Conservation (phyloP, 1,140 invertebrate species). For the Pseudomyrmex gracilis region DNA sequence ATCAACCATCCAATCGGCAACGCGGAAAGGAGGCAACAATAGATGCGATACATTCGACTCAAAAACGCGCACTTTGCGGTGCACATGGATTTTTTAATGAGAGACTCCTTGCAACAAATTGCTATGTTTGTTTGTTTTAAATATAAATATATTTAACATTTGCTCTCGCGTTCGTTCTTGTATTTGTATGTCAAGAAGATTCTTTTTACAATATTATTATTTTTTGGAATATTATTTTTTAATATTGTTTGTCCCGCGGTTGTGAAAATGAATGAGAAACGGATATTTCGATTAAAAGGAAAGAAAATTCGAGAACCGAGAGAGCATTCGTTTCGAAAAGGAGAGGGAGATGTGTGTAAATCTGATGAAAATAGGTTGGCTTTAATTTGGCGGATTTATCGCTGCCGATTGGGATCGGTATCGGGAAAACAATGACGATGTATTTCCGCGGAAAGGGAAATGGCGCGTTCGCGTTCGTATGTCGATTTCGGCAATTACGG, state of each 20-base stretch:
- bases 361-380: constrained; percentile 36
- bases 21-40: no score
- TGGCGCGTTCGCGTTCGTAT: constrained; percentile 7
- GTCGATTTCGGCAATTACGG: constrained; percentile 41
- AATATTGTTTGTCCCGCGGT: neutral
- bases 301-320: neutral
- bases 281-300: constrained; percentile 21
- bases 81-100: no score
- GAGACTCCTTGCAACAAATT: no score
- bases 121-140: no score
- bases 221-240: constrained; percentile 22
- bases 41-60: no score
- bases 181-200: no score
- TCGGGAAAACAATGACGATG: constrained; percentile 20
- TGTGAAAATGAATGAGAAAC: neutral
- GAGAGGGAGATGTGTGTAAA: neutral
- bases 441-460: constrained; percentile 43
- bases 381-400: constrained; percentile 43
- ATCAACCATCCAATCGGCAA: no score
- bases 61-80: no score
- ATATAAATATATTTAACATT: no score
- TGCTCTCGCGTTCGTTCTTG: no score
- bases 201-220: no score
- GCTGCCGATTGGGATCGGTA: constrained; percentile 36
- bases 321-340: constrained; percentile 8